Evolutionary conservation across 2,113 vertebrate species (phyloP), one percentile per base, ranked within the genome.

Genomic region (Jacana jacana): DNA sequence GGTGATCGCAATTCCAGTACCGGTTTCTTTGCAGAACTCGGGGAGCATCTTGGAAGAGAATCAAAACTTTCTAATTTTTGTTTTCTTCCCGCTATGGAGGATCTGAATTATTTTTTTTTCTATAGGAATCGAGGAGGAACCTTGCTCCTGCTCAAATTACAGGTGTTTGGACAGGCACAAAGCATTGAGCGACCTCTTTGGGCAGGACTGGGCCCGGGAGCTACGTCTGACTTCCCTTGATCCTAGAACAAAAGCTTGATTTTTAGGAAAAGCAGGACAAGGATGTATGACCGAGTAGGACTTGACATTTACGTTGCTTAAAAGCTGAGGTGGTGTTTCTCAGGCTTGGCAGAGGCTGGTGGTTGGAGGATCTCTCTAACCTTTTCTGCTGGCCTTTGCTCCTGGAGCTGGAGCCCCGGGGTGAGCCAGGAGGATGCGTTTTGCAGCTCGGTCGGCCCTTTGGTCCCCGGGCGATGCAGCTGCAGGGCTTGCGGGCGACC

Each of bases 381-480:
- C 12, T 93, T 75, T 91, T 3, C 23, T 44, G 13, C 14, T 4
- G 18, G 23, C 25, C 54, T 72, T n/a, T 64, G 71, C 54, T 54
- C 11, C 71, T 5, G 0, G 66, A 19, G 15, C 37, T 6, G 44
- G 61, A 23, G 44, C 2, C 0, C 0, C 1, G 40, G 71, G 12
- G 5, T 6, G 77, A 81, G 8, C 16, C 48, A 0, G 54, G 71
- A 58, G 80, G 19, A 31, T 0, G 1, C 28, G 0, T 54, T 28
- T 28, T 31, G 55, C 61, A 42, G 24, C 58, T n/a, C 3, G 20
- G 11, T 48, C 72, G 48, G 57, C 88, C 48, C 58, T 0, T 30
- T 1, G 0, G 7, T 68, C 79, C 90, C 76, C 4, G 22, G 78
- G 70, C 52, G 7, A 0, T 1, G 24, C 1, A 9, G 46, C 48